Base-by-base conservation (phyloP, 1,140 invertebrate genomes). In the Aricia agestis region DNA sequence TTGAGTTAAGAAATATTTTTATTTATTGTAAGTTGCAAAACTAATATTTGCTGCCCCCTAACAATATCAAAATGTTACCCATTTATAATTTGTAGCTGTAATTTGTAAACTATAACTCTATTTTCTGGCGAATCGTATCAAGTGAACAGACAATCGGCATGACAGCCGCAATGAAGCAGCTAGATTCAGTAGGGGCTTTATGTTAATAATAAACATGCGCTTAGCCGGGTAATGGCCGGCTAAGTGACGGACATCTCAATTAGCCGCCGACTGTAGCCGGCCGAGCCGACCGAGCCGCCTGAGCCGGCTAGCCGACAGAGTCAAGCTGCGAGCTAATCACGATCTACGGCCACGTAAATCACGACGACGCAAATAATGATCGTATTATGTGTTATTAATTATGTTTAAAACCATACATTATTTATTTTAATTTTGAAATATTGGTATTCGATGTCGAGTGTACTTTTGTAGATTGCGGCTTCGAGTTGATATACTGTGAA, bases 301-400 rank as follows among this genome's bases (percentile, higher is more conserved):
- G 25, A 25, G 25, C 25, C 25, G 25, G 3, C 25, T 25, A 25
- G 25, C 25, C 25, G 25, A 25, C 25, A 25, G 75, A 73, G 79
- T 76, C 80, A 82, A 72, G 79, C 80, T 79, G 79, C 73, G 74
- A 66, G 66, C 70, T 79, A 76, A 80, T 81, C 80, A 81, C 83
- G 78, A 81, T 76, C 72, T 82, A 76, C 73, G 72, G 76, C 74
- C 69, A 76, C 75, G 80, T 83, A 85, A 80, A 83, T 83, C 79
- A 83, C 76, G 57, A 66, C 66, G 59, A 79, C 70, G 77, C 77
- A 76, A 83, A 81, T 79, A 76, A 73, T 79, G 73, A 71, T 75
- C 66, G 59, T 41, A 69, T 59, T 69, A 63, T 63, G 19, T 19
- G 17, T 52, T 52, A 52, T 52, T 52, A 52, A 52, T 52, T 52